These are phyloP conservation scores for Oenanthe melanoleuca DNA, from an alignment of 2,113 vertebrate species.

Conservation along the genomic window DNA sequence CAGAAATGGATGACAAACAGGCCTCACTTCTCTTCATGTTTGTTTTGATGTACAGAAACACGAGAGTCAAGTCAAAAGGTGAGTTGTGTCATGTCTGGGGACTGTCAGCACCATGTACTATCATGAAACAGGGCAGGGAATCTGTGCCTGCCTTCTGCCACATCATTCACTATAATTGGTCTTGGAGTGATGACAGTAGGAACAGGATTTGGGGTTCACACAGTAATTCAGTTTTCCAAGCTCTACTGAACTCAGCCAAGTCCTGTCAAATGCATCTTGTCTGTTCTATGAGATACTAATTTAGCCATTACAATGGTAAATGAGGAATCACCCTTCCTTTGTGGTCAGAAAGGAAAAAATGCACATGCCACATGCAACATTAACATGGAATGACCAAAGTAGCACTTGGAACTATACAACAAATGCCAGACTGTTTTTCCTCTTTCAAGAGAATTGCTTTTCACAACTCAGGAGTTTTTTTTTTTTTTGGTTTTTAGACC, in stretches of 20 bases:
- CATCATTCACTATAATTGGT: background rate
- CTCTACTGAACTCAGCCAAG: background rate
- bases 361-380: background rate
- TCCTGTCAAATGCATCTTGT: background rate
- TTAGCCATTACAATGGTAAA: background rate
- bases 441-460: background rate
- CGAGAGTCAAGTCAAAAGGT: background rate
- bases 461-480: fast-evolving
- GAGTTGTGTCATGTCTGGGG: background rate
- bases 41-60: background rate
- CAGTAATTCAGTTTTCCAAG: background rate
- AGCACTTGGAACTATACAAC: background rate
- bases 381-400: background rate
- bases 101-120: background rate
- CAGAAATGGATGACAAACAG: background rate
- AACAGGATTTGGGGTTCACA: background rate
- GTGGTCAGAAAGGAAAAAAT: background rate
- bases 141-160: background rate
- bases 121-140: background rate
- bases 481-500: background rate
- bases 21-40: background rate
- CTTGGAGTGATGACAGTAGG: background rate
- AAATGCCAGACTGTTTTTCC: background rate
- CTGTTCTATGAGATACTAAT: background rate
- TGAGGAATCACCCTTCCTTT: background rate